A percentile compares a stretch with the other conserved stretches of the same genome.
phyloP scores from a whole-genome alignment of 2,888 invertebrate species.

The Ligdia adustata region DNA sequence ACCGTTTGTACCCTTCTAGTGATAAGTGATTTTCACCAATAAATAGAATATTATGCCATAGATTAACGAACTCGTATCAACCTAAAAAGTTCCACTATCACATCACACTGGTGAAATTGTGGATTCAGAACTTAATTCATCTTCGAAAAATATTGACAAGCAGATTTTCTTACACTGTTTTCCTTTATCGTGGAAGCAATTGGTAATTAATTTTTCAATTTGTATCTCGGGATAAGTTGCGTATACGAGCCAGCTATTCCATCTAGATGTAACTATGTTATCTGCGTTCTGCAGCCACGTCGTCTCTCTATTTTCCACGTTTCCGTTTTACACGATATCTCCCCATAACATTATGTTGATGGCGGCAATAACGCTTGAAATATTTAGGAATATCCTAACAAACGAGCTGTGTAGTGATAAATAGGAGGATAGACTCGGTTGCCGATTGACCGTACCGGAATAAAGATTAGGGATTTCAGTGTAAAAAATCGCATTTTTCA shows the following conservation, averaged over 20 bases:
- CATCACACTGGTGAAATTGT: no score
- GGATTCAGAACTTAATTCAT: no score
- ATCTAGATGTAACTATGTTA: neutral
- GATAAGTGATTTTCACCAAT: no score
- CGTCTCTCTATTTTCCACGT: slow-evolving; percentile 74
- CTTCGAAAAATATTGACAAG: no score
- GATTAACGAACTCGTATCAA: no score
- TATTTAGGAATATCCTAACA: slow-evolving; percentile 82
- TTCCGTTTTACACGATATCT: slow-evolving; percentile 81
- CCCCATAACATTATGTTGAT: slow-evolving; percentile 84
- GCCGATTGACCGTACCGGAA: slow-evolving; percentile 74
- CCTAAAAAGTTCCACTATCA: no score
- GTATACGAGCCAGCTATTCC: neutral
- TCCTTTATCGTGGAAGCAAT: no score
- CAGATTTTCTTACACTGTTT: no score
- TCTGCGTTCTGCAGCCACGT: slow-evolving; percentile 53
- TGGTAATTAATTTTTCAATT: no score
- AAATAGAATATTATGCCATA: no score
- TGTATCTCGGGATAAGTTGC: no score
- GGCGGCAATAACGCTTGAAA: slow-evolving; percentile 80
- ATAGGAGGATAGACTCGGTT: slow-evolving; percentile 60
- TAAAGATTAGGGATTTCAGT: slow-evolving; percentile 57
- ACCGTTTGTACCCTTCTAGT: no score
- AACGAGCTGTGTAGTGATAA: slow-evolving; percentile 74
- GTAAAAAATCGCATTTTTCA: slow-evolving; percentile 1